Evolutionary conservation across 2,888 invertebrate genomes (phyloP), one percentile per base, ranked within the genome.

Genomic region (Onchidella celtica): DNA sequence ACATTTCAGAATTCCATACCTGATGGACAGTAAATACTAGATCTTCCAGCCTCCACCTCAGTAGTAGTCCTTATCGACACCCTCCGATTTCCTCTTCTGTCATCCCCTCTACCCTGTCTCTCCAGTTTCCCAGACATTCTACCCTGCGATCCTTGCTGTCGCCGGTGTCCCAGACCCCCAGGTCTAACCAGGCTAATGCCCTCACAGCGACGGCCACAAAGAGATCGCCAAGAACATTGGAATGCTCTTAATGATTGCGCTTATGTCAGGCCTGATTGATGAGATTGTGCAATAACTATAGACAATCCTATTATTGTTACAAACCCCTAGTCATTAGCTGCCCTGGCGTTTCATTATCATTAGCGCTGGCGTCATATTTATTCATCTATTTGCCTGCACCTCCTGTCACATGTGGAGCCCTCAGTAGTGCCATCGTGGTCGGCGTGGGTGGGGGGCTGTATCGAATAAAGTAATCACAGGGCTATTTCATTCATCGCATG

Each of bases 221-320:
- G 61, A 36, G 38, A 1, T 34, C 21, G 32, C 73, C 73, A 57
- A 73, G 36, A 73, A 29, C 59, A 65, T 27, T 75, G 75, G 65
- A 73, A 59, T 73, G 59, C 73, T 34, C 34, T 36, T 73, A 73
- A 73, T 73, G 61, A 73, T 21, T 61, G 24, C 36, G 68, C 47
- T 77, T 36, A 68, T 77, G 77, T 63, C 77, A 77, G 34, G 0
- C 1, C 1, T 77, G 77, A 77, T 77, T 47, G 77, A 77, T 68
- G 77, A 77, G 57, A 27, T 55, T n/a, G 29, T 14, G 36, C 6
- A n/a, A 47, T 27, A 29, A 29, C 65, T 61, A 3, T 55, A 32
- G 17, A 77, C 77, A 77, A 77, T 77, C 66, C 77, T 77, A 77
- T 77, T 68, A 77, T 68, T 68, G 68, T 68, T 32, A 76, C 11